A percentile compares a stretch with the other conserved stretches of the same genome.
These are phyloP conservation scores for Drosophila heteroneura DNA, from an alignment of 2,888 invertebrate species.

Conservation along the genomic window DNA sequence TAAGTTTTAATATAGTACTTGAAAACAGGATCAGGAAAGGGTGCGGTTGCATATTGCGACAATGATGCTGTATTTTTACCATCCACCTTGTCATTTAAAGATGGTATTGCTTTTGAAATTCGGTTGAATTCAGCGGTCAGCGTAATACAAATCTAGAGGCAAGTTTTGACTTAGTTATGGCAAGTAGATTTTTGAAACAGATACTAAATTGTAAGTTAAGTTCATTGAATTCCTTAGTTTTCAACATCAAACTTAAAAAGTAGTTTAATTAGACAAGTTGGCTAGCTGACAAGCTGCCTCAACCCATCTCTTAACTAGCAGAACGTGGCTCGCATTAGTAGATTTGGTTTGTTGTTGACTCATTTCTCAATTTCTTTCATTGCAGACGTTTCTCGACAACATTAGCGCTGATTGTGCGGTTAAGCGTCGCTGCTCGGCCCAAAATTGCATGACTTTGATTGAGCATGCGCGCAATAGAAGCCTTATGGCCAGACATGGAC, in stretches of 20 bases:
- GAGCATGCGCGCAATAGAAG: constrained; percentile 90
- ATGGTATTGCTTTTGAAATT: too few relatives aligned
- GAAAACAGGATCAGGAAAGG: not conserved
- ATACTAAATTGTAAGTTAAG: not conserved
- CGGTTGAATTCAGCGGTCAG: not conserved
- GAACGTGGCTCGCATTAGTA: constrained; percentile 11
- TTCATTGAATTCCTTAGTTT: not conserved
- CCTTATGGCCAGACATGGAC: constrained; percentile 86
- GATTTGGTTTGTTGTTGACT: constrained; percentile 37
- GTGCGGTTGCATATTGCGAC: not conserved
- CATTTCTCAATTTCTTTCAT: constrained; percentile 39
- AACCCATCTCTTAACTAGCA: constrained; percentile 12
- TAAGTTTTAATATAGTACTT: not conserved
- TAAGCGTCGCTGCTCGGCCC: constrained; percentile 92
- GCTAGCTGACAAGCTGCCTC: constrained; percentile 1
- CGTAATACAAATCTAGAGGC: not conserved
- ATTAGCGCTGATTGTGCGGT: constrained; percentile 88
- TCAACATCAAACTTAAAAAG: not conserved
- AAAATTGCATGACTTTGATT: constrained; percentile 92
- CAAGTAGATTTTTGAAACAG: not conserved
- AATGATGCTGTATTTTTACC: not conserved
- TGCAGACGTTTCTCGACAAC: constrained; percentile 85
- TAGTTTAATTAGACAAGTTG: constrained; percentile 10
- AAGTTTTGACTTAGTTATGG: not conserved
- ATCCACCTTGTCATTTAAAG: not conserved